These are phyloP conservation scores for Rhinichthys osculus DNA, from an alignment of 2,797 vertebrate genomes.

Conservation along the genomic window DNA sequence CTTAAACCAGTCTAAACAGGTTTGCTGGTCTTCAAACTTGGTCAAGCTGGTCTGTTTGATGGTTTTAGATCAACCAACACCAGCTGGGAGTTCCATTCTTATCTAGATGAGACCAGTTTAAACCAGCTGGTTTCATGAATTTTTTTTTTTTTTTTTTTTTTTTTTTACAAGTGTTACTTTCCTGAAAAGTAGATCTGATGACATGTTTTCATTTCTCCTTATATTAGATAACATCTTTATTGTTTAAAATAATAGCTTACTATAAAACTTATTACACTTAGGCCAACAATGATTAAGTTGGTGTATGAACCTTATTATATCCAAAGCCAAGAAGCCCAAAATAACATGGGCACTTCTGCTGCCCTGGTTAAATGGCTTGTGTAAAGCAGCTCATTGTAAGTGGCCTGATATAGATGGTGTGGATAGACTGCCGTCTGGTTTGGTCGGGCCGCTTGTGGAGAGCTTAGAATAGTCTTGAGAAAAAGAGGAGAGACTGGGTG, in stretches of 20 bases:
- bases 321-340: constrained; percentile 17
- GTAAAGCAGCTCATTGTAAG: constrained; percentile 41
- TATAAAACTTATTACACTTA: background rate
- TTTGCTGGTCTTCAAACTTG: constrained; percentile 11
- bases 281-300: background rate
- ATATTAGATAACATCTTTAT: background rate
- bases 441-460: constrained; percentile 17
- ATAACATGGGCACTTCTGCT: constrained; percentile 29
- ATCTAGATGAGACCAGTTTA: constrained; percentile 1
- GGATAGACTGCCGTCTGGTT: constrained; percentile 35
- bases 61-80: background rate
- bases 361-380: constrained; percentile 7
- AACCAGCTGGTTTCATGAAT: background rate
- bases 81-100: constrained; percentile 3
- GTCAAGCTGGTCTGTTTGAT: background rate
- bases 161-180: background rate
- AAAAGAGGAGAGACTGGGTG: constrained; percentile 34
- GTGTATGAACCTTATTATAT: constrained; percentile 21
- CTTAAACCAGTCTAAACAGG: background rate
- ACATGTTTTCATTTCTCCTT: background rate
- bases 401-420: constrained; percentile 53
- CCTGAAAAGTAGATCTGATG: background rate
- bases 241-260: background rate
- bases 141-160: background rate
- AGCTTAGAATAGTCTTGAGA: constrained; percentile 53